These are phyloP conservation scores for Saturnia japonica DNA, from an alignment of 2,888 invertebrate genomes.

Conservation along the genomic window DNA sequence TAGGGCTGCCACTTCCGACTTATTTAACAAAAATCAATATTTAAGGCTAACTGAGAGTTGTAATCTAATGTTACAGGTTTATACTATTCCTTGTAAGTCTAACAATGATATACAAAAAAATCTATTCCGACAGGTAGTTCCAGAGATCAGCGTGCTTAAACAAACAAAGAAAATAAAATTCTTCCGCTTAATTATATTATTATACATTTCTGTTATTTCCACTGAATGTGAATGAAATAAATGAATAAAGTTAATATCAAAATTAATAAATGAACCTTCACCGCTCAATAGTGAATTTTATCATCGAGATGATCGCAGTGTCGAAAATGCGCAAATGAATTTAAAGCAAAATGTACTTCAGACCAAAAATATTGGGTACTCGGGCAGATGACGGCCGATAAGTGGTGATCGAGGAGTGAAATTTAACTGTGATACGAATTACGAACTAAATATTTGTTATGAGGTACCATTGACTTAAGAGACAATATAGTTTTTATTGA, in stretches of 20 bases:
- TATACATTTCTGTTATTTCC: too few species aligned
- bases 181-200: too few species aligned
- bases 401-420: constrained; percentile 46
- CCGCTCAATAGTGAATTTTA: constrained; percentile 38
- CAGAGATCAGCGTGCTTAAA: too few species aligned
- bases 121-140: too few species aligned
- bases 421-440: constrained; percentile 36
- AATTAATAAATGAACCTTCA: constrained; percentile 1
- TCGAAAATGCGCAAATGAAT: constrained; percentile 45
- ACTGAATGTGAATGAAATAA: background rate
- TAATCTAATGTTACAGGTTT: too few species aligned
- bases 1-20: too few species aligned
- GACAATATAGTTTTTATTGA: background rate
- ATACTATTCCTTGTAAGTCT: too few species aligned
- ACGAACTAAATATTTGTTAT: constrained; percentile 37
- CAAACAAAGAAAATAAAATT: too few species aligned
- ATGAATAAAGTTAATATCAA: background rate
- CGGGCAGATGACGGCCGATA: constrained; percentile 43
- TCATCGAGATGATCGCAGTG: constrained; percentile 49
- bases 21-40: too few species aligned
- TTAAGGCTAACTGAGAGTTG: too few species aligned
- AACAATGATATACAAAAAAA: too few species aligned
- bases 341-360: constrained; percentile 36
- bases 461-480: constrained; percentile 25
- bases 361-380: constrained; percentile 45